Evolutionary conservation across 1,140 invertebrate species (phyloP).

Genomic region (Heliconius hermathena): DNA sequence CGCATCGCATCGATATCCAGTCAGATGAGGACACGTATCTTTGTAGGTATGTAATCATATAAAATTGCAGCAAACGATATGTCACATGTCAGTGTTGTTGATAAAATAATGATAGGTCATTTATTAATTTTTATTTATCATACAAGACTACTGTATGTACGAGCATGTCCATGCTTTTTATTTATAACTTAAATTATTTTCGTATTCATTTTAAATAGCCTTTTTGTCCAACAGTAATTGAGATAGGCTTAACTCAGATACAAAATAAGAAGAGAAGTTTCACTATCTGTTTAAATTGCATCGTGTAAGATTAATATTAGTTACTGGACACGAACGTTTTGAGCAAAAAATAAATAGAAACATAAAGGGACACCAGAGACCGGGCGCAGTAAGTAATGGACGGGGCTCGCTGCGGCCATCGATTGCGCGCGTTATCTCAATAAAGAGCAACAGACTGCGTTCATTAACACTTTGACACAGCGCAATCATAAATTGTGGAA

Average conservation of each 20-base stretch:
- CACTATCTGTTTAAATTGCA: constrained; percentile 63
- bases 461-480: constrained; percentile 80
- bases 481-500: constrained; percentile 78
- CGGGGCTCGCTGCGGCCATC: constrained; percentile 59
- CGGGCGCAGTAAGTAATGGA: constrained; percentile 74
- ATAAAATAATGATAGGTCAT: constrained; percentile 40
- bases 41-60: constrained; percentile 14
- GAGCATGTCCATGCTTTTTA: not conserved
- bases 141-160: not conserved
- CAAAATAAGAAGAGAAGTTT: constrained; percentile 24
- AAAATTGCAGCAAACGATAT: constrained; percentile 38
- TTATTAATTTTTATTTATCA: constrained; percentile 33
- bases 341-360: constrained; percentile 61
- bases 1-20: constrained; percentile 24
- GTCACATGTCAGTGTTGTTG: constrained; percentile 36
- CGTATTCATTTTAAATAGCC: not conserved
- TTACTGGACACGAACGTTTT: constrained; percentile 61
- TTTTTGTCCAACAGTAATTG: not conserved
- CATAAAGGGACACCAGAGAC: constrained; percentile 74
- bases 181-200: not conserved
- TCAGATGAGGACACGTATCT: constrained; percentile 2
- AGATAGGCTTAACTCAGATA: not conserved
- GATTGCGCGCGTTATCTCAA: constrained; percentile 79
- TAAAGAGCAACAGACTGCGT: constrained; percentile 79
- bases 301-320: constrained; percentile 71